These are phyloP conservation scores for Neoitamus cyanurus DNA, from an alignment of 2,888 invertebrate species.

Conservation along the genomic window DNA sequence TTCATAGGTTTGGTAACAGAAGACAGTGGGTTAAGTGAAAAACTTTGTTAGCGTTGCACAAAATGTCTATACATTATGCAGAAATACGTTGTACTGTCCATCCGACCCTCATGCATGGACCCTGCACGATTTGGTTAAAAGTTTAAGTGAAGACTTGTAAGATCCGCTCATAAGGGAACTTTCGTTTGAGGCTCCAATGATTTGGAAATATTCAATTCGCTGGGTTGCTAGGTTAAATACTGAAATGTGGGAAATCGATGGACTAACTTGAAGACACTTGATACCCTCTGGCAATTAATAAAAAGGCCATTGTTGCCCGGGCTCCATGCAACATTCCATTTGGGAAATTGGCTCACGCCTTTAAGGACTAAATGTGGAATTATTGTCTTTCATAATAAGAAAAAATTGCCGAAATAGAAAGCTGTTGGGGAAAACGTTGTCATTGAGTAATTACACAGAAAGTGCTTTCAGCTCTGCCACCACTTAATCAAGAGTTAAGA, in stretches of 20 bases:
- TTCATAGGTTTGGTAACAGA: neutral
- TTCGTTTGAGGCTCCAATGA: neutral
- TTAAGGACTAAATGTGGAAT: neutral
- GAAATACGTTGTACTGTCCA: neutral
- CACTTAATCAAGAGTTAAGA: neutral
- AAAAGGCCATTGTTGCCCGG: neutral
- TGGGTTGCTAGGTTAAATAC: neutral
- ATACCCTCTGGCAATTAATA: slow-evolving; percentile 2
- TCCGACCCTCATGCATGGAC: neutral
- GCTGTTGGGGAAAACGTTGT: neutral
- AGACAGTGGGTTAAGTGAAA: neutral
- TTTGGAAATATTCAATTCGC: neutral
- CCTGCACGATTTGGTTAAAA: neutral
- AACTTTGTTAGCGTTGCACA: neutral
- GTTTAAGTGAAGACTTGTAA: neutral
- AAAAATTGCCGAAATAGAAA: neutral
- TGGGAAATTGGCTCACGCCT: slow-evolving; percentile 13
- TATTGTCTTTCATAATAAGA: neutral
- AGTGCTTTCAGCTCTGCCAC: neutral
- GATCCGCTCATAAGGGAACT: neutral
- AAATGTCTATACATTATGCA: neutral
- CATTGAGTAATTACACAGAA: neutral
- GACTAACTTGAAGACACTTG: neutral
- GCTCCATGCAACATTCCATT: neutral
- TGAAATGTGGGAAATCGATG: slow-evolving; percentile 13